Conservation (phyloP, 2,888 invertebrate species). For the Tribolium freemani region DNA sequence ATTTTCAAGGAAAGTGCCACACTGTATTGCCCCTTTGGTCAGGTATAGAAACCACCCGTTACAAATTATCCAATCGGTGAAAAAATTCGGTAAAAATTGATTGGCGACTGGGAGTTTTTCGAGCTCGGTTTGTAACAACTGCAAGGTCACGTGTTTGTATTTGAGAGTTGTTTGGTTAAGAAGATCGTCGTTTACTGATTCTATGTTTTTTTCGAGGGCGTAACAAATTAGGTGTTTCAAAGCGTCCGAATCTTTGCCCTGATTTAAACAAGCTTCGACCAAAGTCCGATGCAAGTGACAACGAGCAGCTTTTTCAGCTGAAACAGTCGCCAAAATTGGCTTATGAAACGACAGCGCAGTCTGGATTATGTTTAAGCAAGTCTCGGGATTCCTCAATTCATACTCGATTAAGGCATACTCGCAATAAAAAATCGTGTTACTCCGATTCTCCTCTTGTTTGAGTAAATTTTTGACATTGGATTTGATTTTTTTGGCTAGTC, state of each 20-base stretch:
- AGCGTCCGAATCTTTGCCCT: conserved; percentile 48
- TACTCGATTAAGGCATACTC: conserved; percentile 76
- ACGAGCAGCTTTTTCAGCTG: conserved; percentile 62
- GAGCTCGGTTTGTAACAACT: conserved; percentile 54
- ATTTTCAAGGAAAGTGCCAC: conserved; percentile 63
- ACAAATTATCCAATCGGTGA: conserved; percentile 71
- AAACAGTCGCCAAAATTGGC: conserved; percentile 49
- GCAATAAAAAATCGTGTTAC: conserved; percentile 72
- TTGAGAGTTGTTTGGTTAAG: conserved; percentile 59
- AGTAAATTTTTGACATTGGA: conserved; percentile 72
- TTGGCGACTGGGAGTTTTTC: conserved; percentile 56
- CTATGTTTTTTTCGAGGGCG: conserved; percentile 51
- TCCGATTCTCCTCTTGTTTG: conserved; percentile 71
- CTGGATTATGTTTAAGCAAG: conserved; percentile 70
- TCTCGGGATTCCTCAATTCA: conserved; percentile 69
- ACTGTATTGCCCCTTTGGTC: conserved; percentile 62
- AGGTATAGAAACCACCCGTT: conserved; percentile 71
- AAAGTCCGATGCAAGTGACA: conserved; percentile 67
- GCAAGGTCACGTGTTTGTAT: conserved; percentile 61
- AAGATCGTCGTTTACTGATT: conserved; percentile 48
- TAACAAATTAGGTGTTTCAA: conserved; percentile 58
- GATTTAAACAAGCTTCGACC: conserved; percentile 55
- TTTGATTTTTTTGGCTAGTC: conserved; percentile 69
- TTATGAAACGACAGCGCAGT: conserved; percentile 64
- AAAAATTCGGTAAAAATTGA: conserved; percentile 70